Evolutionary conservation across 2,797 vertebrate genomes (phyloP), one percentile per base, ranked within the genome.

Genomic region (Lophotriccus pileatus): DNA sequence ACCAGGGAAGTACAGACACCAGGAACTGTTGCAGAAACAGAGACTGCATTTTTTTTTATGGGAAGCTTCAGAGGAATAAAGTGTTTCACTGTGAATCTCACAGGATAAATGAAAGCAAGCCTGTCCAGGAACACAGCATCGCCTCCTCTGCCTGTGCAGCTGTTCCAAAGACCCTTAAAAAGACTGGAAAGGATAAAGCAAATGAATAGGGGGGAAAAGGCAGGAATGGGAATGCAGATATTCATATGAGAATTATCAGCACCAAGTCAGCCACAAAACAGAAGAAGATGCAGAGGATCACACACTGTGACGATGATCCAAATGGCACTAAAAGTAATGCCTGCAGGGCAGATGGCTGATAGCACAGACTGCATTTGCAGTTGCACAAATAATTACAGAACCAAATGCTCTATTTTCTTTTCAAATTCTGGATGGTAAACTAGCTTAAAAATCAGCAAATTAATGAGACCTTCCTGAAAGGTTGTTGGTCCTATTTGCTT

Each of bases 341-440:
- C 69, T 96, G 82, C 74, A 82, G 79, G 89, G 88, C 84, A 96
- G 80, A 84, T 53, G 87, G 75, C 58, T 84, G 70, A 86, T 34
- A 85, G 74, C 82, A 93, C 56, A 92, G 67, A 72, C 32, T 78
- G 62, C 84, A 91, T 75, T 77, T 81, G 50, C n/a, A 80, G 56
- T 41, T 87, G 66, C 69, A 89, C 75, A 87, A 93, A 95, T 91
- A 97, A 95, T 89, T 87, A 93, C 88, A 87, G 69, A 94, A 92
- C 46, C 22, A 94, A 95, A 75, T 32, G 21, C 46, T 91, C 83
- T 90, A 62, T 77, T 94, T 94, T 83, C 67, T 85, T 69, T 87
- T 76, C 66, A 79, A 85, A 92, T 64, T 64, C 82, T 81, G 76
- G 21, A 56, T 85, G 64, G 64, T 17, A 79, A 77, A 81, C 49